Conservation (phyloP, 2,797 vertebrate genomes). For the Clarias pachynema region DNA sequence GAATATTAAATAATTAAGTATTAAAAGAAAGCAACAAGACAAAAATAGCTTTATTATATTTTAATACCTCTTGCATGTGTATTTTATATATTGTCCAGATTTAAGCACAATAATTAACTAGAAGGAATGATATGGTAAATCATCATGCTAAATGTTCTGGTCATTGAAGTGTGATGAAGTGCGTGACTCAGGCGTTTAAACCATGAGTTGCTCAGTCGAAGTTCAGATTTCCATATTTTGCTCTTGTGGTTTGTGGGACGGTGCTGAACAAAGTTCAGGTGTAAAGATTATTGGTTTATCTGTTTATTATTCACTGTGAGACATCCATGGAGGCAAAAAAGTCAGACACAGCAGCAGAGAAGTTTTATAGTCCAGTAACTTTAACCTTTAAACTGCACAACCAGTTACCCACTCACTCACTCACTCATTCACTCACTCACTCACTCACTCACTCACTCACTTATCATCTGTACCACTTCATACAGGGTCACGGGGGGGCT, state of each 20-base stretch:
- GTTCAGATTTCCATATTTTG: not conserved
- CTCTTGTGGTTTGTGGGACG: not conserved
- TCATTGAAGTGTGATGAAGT: too few relatives aligned
- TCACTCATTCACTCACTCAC: too few relatives aligned
- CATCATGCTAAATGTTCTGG: not conserved
- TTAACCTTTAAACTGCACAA: slow-evolving; percentile 4
- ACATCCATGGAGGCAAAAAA: not conserved
- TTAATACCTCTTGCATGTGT: not conserved
- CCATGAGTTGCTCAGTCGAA: not conserved
- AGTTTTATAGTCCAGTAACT: not conserved
- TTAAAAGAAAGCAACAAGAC: not conserved
- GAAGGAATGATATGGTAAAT: not conserved
- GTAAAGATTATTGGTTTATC: not conserved
- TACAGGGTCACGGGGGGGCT: too few relatives aligned
- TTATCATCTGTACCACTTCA: too few relatives aligned
- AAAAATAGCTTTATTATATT: not conserved
- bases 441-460: too few relatives aligned
- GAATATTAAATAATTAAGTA: not conserved
- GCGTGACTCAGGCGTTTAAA: too few relatives aligned
- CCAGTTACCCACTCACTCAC: too few relatives aligned
- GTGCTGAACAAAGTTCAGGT: slow-evolving; percentile 6
- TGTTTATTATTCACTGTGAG: not conserved
- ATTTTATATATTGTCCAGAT: not conserved
- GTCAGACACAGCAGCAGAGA: not conserved
- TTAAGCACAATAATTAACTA: not conserved